Conservation (phyloP, 2,888 invertebrate species). For the Phalangium opilio region DNA sequence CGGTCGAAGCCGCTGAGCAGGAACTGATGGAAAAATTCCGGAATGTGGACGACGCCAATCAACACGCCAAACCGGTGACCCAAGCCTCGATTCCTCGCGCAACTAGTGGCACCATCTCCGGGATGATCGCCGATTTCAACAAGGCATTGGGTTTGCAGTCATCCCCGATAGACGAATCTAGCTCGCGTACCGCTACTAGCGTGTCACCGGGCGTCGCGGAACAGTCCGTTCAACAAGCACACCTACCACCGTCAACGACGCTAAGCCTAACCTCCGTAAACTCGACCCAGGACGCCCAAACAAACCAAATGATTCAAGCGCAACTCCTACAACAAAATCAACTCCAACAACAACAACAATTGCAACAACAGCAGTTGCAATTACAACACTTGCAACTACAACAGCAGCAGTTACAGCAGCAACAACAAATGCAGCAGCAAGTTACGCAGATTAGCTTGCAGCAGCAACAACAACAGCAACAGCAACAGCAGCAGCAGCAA, state of each 20-base stretch:
- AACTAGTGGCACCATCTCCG: conserved; percentile 21
- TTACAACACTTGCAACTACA: conserved; percentile 15
- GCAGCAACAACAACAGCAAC: neutral
- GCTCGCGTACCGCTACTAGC: neutral
- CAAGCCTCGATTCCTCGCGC: conserved; percentile 18
- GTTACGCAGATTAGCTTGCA: conserved; percentile 4
- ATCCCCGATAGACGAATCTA: conserved; percentile 11
- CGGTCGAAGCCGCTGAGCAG: conserved; percentile 32
- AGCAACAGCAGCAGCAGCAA: conserved; percentile 28
- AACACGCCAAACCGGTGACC: neutral
- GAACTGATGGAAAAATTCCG: conserved; percentile 26
- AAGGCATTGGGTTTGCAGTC: conserved; percentile 16
- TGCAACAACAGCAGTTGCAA: conserved; percentile 13
- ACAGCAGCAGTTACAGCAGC: conserved; percentile 17
- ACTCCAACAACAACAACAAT: conserved; percentile 17
- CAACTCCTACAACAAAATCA: conserved; percentile 1
- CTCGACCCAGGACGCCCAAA: neutral
- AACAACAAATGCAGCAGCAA: conserved; percentile 15
- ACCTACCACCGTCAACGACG: neutral
- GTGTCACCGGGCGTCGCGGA: neutral
- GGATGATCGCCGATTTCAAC: conserved; percentile 23
- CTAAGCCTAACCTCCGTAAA: neutral
- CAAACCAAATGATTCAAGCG: conserved; percentile 3
- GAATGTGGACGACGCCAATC: neutral
- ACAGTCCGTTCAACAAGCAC: neutral